Evolutionary conservation across 2,113 vertebrate genomes (phyloP).

Genomic region (Pomatorhinus ruficollis): DNA sequence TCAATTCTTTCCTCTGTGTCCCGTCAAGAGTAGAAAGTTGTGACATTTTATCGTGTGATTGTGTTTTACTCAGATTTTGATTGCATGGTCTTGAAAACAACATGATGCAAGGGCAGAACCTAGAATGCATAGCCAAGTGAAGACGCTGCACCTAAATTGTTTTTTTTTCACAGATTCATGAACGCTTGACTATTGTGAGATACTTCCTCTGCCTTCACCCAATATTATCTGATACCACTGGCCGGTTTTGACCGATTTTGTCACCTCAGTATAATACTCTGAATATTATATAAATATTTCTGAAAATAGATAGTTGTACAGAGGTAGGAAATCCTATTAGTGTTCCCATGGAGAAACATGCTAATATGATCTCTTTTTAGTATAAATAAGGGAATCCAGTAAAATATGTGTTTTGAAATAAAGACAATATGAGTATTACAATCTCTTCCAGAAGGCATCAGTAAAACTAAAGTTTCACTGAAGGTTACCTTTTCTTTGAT

Average conservation of each 20-base stretch:
- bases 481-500: not conserved
- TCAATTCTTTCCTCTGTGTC: not conserved
- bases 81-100: not conserved
- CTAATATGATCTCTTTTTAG: not conserved
- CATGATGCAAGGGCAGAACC: not conserved
- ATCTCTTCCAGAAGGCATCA: not conserved
- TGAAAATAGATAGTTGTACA: not conserved
- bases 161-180: not conserved
- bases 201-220: not conserved
- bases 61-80: not conserved
- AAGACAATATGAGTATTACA: not conserved
- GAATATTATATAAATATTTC: not conserved
- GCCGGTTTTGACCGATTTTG: not conserved
- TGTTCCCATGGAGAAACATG: not conserved
- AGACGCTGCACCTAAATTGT: not conserved
- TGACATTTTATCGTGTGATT: not conserved
- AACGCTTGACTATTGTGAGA: not conserved
- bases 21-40: not conserved
- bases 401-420: not conserved
- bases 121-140: not conserved
- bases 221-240: not conserved
- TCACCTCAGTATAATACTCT: not conserved
- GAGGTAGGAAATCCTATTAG: not conserved
- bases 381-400: not conserved
- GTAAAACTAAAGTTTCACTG: not conserved